Evolutionary conservation across 1,140 invertebrate genomes (phyloP), one percentile per base, ranked within the genome.

Genomic region (Drosophila malerkotliana): DNA sequence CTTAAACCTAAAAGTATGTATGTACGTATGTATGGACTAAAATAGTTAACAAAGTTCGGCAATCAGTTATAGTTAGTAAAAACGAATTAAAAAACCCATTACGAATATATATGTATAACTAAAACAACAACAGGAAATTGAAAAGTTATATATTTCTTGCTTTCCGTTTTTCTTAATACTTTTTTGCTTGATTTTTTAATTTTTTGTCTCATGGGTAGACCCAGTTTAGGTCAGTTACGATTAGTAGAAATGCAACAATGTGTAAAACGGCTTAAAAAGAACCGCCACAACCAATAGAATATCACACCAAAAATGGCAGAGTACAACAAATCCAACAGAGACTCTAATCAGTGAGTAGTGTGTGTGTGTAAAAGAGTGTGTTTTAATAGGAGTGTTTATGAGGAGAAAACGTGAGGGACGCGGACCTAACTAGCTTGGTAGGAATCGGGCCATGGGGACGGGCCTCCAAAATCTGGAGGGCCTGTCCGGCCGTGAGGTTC

Each of bases 281-380:
- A 72, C 62, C 88, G 88, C 88, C 88, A 90, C 88, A 90, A 90
- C 88, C 88, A 90, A 90, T 88, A 90, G 79, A 90, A 83, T 90
- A 90, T 90, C 88, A 90, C 88, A 90, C 88, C 83, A 83, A 88
- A 87, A 88, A 83, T 87, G 79, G 83, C 76, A 88, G 76, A 87
- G 76, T 83, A 83, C 76, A 88, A 89, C 76, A 74, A 82, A 88
- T 89, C 61, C 78, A 87, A 87, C 83, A 78, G 52, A 82, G 72
- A 72, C 49, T 52, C 51, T 56, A 75, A 66, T 74, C 48, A 77
- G 56, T 78, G 63, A 79, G 76, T 68, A 58, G 57, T 56, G 39
- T 51, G 52, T 21, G 32, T 39, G 41, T 44, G 34, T 37, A 4
- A 0, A n/a, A 37, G 1, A 44, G 55, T 41, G 30, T 51, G 75